Conservation (phyloP, 2,888 invertebrate species). For the Polyommatus icarus region DNA sequence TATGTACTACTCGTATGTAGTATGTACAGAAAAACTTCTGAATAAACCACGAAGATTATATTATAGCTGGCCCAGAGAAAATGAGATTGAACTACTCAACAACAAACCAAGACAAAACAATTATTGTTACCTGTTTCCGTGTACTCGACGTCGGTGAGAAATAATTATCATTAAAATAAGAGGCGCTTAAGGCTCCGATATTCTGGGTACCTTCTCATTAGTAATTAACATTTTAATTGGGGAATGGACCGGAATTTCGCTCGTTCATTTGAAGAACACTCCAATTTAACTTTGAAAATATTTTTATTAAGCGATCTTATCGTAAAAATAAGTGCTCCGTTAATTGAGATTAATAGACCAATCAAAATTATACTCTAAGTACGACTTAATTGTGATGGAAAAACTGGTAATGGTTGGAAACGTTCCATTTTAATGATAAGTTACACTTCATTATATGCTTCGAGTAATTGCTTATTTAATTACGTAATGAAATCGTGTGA, state of each 20-base stretch:
- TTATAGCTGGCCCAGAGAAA: neutral
- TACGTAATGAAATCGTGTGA: too few species aligned
- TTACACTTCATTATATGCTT: neutral
- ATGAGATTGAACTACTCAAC: neutral
- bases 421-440: neutral
- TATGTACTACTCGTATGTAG: too few species aligned
- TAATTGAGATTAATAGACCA: conserved; percentile 13
- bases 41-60: too few species aligned
- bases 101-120: neutral
- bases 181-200: neutral
- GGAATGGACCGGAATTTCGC: conserved; percentile 38
- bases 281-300: conserved; percentile 35
- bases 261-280: conserved; percentile 34
- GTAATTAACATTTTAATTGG: conserved; percentile 43
- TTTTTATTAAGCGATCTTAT: conserved; percentile 30
- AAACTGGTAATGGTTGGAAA: neutral
- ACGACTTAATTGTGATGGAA: neutral
- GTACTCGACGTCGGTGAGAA: neutral
- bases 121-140: neutral
- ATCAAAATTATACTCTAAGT: conserved; percentile 15
- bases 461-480: too few species aligned
- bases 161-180: conserved; percentile 11
- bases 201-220: conserved; percentile 38
- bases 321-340: conserved; percentile 25
- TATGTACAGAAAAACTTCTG: neutral